phyloP scores from a whole-genome alignment of 2,113 vertebrate genomes.

The Cyanoderma ruficeps region DNA sequence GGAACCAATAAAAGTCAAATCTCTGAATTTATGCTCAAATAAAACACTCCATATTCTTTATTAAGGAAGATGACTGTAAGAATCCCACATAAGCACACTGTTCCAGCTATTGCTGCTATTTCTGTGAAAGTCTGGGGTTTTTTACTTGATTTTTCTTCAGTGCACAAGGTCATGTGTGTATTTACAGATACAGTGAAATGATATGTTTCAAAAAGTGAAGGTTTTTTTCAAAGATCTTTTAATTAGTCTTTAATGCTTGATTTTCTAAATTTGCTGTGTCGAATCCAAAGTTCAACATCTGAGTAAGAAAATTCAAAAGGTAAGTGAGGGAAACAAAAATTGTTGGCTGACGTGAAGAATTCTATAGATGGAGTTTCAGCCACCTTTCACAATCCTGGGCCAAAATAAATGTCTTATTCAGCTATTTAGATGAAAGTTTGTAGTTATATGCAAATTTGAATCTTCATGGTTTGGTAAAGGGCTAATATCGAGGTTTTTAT shows the following conservation, averaged over 20 bases:
- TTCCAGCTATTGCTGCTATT: neutral
- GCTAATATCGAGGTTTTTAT: neutral
- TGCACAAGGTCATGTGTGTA: neutral
- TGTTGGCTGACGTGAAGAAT: neutral
- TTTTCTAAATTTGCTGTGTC: neutral
- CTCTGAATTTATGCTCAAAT: slow-evolving; percentile 18
- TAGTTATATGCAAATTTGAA: neutral
- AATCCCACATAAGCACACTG: neutral
- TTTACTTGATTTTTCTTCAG: neutral
- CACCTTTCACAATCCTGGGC: neutral
- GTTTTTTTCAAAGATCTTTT: neutral
- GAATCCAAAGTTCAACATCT: neutral
- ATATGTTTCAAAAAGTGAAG: neutral
- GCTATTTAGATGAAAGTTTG: neutral
- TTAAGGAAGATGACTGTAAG: neutral
- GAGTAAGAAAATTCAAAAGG: neutral
- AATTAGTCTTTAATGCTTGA: neutral
- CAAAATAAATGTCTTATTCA: neutral
- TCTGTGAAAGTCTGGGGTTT: neutral
- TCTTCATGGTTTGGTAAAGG: neutral
- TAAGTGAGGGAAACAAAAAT: neutral
- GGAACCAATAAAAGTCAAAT: neutral
- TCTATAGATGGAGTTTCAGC: neutral
- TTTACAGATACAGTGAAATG: neutral
- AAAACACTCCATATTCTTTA: slow-evolving; percentile 44